These are phyloP conservation scores for Trachelipus rathkii DNA, from an alignment of 1,140 invertebrate genomes.

Conservation along the genomic window DNA sequence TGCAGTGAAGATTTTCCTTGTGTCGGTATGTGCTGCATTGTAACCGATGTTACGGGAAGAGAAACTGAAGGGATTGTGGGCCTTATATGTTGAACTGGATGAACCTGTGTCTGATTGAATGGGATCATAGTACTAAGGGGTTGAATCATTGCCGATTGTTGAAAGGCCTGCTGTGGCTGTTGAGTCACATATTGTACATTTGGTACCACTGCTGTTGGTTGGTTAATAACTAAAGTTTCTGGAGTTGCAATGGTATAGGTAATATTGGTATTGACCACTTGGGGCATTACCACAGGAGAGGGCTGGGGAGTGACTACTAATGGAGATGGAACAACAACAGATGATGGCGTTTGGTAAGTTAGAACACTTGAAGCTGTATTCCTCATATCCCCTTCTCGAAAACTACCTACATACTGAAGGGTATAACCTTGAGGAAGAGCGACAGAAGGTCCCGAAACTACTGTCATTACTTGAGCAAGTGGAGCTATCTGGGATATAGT, in stretches of 20 bases:
- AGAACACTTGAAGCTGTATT: conserved; percentile 25
- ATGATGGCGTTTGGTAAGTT: conserved; percentile 35
- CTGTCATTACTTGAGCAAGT: conserved; percentile 28
- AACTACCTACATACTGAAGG: conserved; percentile 43
- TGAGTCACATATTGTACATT: conserved; percentile 35
- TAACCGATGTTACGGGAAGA: conserved; percentile 21
- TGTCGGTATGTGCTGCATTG: background rate
- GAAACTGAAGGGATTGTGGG: background rate
- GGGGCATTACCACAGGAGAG: conserved; percentile 37
- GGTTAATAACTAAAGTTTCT: conserved; percentile 40
- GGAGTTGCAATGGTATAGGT: conserved; percentile 42
- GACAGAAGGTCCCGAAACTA: conserved; percentile 37
- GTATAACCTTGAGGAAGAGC: conserved; percentile 42
- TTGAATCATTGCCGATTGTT: background rate
- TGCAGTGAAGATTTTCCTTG: background rate
- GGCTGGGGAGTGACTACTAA: conserved; percentile 37
- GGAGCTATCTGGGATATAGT: background rate
- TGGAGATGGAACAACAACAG: conserved; percentile 39
- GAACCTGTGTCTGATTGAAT: conserved; percentile 30
- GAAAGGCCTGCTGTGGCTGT: conserved; percentile 35
- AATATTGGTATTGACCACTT: conserved; percentile 44
- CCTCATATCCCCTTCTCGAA: conserved; percentile 36
- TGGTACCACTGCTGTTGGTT: conserved; percentile 34
- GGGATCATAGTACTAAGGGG: conserved; percentile 28
- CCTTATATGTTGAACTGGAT: conserved; percentile 14